Evolutionary conservation across 1,140 invertebrate species (phyloP).

Genomic region (Neodiprion fabricii): DNA sequence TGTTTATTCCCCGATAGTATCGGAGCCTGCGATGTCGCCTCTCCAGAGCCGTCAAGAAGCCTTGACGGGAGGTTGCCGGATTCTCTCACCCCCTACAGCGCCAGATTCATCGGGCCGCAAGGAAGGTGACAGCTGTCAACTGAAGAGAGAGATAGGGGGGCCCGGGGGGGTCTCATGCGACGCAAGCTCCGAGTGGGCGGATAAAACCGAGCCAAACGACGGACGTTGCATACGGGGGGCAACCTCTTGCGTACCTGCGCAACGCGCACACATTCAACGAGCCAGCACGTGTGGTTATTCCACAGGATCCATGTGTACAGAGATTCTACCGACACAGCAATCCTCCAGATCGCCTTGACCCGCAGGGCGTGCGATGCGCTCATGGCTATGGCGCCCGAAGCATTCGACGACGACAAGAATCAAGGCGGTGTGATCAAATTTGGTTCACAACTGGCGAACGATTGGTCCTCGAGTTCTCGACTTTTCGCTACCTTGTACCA

Average conservation of each 20-base stretch:
- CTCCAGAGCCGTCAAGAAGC: slow-evolving; percentile 48
- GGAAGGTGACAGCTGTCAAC: slow-evolving; percentile 60
- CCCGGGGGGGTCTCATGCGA: not conserved
- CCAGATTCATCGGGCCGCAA: slow-evolving; percentile 53
- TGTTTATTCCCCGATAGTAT: slow-evolving; percentile 7
- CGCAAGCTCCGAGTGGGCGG: not conserved
- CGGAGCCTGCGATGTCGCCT: slow-evolving; percentile 50
- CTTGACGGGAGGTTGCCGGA: slow-evolving; percentile 54
- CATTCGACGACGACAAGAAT: slow-evolving; percentile 1
- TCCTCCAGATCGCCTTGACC: slow-evolving; percentile 49
- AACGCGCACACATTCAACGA: not conserved
- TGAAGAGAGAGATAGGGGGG: slow-evolving; percentile 19
- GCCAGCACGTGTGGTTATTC: not conserved
- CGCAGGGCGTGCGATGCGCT: slow-evolving; percentile 45
- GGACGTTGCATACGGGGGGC: not conserved
- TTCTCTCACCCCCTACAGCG: slow-evolving; percentile 45
- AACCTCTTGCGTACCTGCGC: slow-evolving; percentile 2
- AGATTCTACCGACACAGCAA: slow-evolving; percentile 19
- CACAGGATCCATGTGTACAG: not conserved
- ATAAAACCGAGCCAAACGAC: not conserved
- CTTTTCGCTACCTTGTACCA: too few relatives aligned
- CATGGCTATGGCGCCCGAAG: slow-evolving; percentile 18
- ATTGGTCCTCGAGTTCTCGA: not conserved
- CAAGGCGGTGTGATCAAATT: slow-evolving; percentile 3
- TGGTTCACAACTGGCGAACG: not conserved